Percentiles rank a stretch among this genome's conserved stretches.
Evolutionary conservation across 2,888 invertebrate genomes (phyloP).

Genomic region (Mellilla xanthometata): DNA sequence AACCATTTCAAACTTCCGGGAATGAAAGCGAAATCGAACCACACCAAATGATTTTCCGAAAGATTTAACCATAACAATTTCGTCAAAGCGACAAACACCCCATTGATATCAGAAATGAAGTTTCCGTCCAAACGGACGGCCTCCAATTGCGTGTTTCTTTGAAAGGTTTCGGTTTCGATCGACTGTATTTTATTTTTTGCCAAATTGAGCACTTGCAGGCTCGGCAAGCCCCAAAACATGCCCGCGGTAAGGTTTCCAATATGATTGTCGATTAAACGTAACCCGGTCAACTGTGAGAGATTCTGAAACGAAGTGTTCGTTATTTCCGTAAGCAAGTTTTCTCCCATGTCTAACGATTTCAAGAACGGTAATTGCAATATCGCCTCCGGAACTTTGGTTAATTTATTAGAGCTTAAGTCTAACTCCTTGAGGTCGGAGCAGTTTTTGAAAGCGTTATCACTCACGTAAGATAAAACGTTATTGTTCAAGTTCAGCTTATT

Average conservation of each 20-base stretch:
- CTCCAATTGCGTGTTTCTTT: conserved; percentile 91
- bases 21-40: conserved; percentile 96
- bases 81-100: conserved; percentile 92
- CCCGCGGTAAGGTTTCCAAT: conserved; percentile 93
- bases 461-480: conserved; percentile 89
- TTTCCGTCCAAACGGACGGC: conserved; percentile 94
- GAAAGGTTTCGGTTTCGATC: conserved; percentile 93
- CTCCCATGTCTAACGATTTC: conserved; percentile 94
- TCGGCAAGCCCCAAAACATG: conserved; percentile 93
- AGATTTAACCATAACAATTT: conserved; percentile 93
- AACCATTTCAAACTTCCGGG: conserved; percentile 94
- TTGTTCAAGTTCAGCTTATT: conserved; percentile 93
- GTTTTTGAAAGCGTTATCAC: conserved; percentile 91
- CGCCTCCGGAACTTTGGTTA: conserved; percentile 92
- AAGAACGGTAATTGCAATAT: conserved; percentile 91
- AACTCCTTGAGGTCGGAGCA: conserved; percentile 94
- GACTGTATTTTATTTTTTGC: conserved; percentile 94
- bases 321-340: conserved; percentile 93
- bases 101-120: conserved; percentile 94
- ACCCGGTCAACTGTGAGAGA: conserved; percentile 92
- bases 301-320: conserved; percentile 92
- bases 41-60: conserved; percentile 94
- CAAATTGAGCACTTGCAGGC: conserved; percentile 92
- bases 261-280: conserved; percentile 95
- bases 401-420: conserved; percentile 93